Percentiles rank a stretch among this genome's conserved stretches.
phyloP scores from a whole-genome alignment of 2,797 vertebrate genomes.

The Gallinago stenura region DNA sequence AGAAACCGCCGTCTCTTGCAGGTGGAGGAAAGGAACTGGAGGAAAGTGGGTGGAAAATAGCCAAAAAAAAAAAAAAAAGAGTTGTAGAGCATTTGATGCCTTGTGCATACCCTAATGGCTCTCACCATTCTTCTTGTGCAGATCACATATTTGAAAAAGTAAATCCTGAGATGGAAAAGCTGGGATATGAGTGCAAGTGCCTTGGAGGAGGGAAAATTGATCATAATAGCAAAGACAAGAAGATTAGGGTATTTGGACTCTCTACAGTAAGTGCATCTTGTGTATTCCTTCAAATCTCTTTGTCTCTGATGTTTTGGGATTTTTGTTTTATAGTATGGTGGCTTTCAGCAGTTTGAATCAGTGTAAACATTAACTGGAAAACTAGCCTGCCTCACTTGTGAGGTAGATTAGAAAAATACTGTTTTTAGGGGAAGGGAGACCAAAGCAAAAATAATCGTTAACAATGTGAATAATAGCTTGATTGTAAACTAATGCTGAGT shows the following conservation, averaged over 20 bases:
- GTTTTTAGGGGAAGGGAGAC: background rate
- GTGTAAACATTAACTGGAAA: background rate
- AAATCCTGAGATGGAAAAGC: conserved; percentile 83
- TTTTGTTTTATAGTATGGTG: background rate
- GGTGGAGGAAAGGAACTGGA: background rate
- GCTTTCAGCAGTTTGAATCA: background rate
- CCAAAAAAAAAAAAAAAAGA: background rate
- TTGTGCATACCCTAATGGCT: accelerated
- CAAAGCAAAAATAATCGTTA: background rate
- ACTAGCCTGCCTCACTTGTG: background rate
- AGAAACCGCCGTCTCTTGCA: accelerated
- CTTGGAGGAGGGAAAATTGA: conserved; percentile 93
- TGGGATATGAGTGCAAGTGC: conserved; percentile 88
- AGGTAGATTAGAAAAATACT: background rate
- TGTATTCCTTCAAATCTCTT: background rate
- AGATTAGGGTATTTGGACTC: conserved; percentile 88
- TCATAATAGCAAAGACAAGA: conserved; percentile 87
- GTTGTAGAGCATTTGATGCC: background rate
- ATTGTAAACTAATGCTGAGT: background rate
- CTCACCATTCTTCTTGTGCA: conserved; percentile 57
- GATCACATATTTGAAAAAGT: conserved; percentile 93
- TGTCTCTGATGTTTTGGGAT: background rate
- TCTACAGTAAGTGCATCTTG: conserved; percentile 85
- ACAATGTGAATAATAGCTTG: background rate
- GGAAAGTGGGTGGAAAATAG: background rate